Percentiles rank a stretch among this genome's conserved stretches.
Evolutionary conservation across 2,888 invertebrate genomes (phyloP).

Genomic region (Aphodius granarius): DNA sequence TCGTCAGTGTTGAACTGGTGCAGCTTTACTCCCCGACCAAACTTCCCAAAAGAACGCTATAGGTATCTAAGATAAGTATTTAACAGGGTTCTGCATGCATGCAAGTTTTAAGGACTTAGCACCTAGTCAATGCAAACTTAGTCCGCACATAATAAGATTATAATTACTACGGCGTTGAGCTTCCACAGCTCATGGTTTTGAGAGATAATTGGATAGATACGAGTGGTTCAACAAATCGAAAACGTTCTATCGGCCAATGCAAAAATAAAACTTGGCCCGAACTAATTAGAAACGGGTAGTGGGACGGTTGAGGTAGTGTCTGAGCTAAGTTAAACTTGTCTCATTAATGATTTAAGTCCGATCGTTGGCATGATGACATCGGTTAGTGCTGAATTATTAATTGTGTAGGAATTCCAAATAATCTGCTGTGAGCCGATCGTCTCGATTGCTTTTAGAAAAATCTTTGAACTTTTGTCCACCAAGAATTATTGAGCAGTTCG

Average conservation of each 20-base stretch:
- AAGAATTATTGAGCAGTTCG: neutral
- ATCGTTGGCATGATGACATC: neutral
- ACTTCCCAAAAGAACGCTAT: neutral
- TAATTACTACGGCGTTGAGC: neutral
- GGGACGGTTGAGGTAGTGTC: neutral
- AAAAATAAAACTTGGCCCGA: neutral
- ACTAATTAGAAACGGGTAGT: neutral
- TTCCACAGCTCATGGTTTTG: neutral
- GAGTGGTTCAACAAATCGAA: neutral
- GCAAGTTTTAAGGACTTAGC: neutral
- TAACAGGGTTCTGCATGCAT: neutral
- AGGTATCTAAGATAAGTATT: neutral
- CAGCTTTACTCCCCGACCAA: too few species aligned
- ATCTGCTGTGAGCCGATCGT: neutral
- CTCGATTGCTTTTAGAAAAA: constrained; percentile 1
- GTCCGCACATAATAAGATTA: neutral
- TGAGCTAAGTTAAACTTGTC: neutral
- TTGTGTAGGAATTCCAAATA: neutral
- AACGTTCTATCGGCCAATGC: neutral
- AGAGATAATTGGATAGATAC: constrained; percentile 4
- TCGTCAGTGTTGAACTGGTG: too few species aligned
- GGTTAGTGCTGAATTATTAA: neutral
- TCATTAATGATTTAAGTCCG: neutral
- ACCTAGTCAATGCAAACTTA: neutral
- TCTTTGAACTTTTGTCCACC: neutral